Percentiles rank a stretch among this genome's conserved stretches.
Evolutionary conservation across 2,888 invertebrate species (phyloP).

Genomic region (Lymantria monacha): DNA sequence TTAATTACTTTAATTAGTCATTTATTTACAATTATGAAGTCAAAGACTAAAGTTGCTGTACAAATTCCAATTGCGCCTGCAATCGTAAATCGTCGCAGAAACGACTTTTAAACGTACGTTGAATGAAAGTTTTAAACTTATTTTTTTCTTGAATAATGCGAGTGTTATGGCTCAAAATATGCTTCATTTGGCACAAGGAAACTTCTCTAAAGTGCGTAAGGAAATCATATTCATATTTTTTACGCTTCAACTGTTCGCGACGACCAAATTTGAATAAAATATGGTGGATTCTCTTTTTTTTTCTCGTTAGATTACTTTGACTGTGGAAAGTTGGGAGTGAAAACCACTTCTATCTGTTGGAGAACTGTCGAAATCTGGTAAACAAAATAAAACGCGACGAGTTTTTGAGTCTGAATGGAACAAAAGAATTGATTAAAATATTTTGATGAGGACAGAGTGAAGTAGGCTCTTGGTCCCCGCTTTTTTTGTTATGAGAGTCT

Average conservation of each 20-base stretch:
- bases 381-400: slow-evolving; percentile 1
- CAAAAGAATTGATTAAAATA: slow-evolving; percentile 11
- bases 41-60: too few species aligned
- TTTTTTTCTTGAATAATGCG: slow-evolving; percentile 71
- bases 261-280: slow-evolving; percentile 70
- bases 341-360: slow-evolving; percentile 22
- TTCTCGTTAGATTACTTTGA: slow-evolving; percentile 37
- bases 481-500: not conserved
- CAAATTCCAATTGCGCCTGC: too few species aligned
- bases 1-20: too few species aligned
- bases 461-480: not conserved
- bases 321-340: slow-evolving; percentile 20
- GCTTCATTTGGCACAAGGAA: slow-evolving; percentile 78
- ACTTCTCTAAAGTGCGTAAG: slow-evolving; percentile 70
- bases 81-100: too few species aligned
- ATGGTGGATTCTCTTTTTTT: slow-evolving; percentile 30
- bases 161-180: slow-evolving; percentile 78
- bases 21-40: too few species aligned
- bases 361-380: slow-evolving; percentile 2
- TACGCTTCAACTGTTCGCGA: slow-evolving; percentile 74
- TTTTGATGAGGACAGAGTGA: not conserved
- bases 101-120: slow-evolving; percentile 18
- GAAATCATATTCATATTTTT: slow-evolving; percentile 81
- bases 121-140: slow-evolving; percentile 26
- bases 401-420: not conserved